Evolutionary conservation across 2,888 invertebrate species (phyloP), one percentile per base, ranked within the genome.

Genomic region (Drosophila neonasuta): DNA sequence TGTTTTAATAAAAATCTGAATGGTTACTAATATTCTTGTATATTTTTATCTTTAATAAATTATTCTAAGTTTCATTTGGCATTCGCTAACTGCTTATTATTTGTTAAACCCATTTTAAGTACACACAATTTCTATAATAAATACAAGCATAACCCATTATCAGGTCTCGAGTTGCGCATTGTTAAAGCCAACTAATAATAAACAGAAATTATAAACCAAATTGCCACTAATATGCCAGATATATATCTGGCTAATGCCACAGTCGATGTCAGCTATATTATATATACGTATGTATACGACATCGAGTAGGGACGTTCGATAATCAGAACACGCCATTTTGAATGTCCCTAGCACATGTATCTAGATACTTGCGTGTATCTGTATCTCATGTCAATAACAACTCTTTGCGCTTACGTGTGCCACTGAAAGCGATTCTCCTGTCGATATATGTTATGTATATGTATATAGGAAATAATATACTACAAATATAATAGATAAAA

Each of bases 201-300:
- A 72, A 64, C 66, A 50, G 24, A 52, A 77, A 73, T 77, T 71
- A 65, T 68, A 56, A 66, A 58, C 66, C 62, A 75, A 79, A 73
- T 79, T 68, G 75, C 68, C 70, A 67, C 80, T 85, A 79, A 81
- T 82, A 80, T 71, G 64, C 13, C 41, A 69, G 82, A 85, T 79
- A 65, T 24, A 49, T 56, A 77, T 79, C 77, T 57, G 46, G 30
- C 54, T 70, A 63, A 79, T 63, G 49, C 48, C 34, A 48, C 29
- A 20, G 58, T 41, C 52, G 11, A 44, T 54, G 48, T 32, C 49
- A 11, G 46, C 62, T 49, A n/a, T 6, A 36, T n/a, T 32, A 51
- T 24, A 24, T 45, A 34, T 48, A 66, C 0, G 20, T 20, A 20
- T 20, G 20, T 4, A 20, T 20, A 20, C 20, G 3, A 20, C 20